Evolutionary conservation across 2,888 invertebrate genomes (phyloP), one percentile per base, ranked within the genome.

Genomic region (Hyposoter dolosus): DNA sequence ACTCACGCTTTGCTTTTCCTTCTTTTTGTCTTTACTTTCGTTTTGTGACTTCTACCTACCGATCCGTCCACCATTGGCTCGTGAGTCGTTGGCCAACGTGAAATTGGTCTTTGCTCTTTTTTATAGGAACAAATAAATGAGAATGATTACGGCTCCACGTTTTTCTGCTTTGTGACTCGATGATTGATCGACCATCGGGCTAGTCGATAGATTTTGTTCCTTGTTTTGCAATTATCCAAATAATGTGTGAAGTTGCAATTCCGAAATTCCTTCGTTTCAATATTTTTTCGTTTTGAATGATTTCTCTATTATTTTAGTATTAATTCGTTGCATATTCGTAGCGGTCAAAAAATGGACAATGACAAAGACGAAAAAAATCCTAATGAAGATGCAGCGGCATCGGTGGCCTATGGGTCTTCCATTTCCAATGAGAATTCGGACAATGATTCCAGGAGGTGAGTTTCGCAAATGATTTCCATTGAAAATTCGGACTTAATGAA

Each of bases 291-390:
- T 53, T 6, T 12, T 32, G 0, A n/a, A 3, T 19, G n/a, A n/a
- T 32, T 43, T 6, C 12, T 32, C 65, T 47, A 19, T 19, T 40
- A 23, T 6, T 60, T 60, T 1, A 12, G 3, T 19, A 50, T 53
- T 35, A 35, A 71, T 72, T 63, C 32, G 7, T n/a, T 53, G n/a
- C 63, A 7, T 84, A 28, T 60, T 86, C 86, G 43, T 40, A 92
- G 91, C 77, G 90, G 90, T 75, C 85, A 90, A 82, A 92, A 92
- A 89, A 91, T 93, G 90, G 90, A 93, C 17, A 90, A 90, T 45
- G 89, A 91, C 35, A 91, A 92, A 35, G 89, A 91, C 43, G 87
- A 91, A 69, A 92, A 92, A 56, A 82, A 56, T 47, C 86, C 88
- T 72, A 45, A 60, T 10, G 88, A 88, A 32, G 89, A 92, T 71